Conservation (phyloP, 2,113 vertebrate species). For the Haplochromis burtoni region DNA sequence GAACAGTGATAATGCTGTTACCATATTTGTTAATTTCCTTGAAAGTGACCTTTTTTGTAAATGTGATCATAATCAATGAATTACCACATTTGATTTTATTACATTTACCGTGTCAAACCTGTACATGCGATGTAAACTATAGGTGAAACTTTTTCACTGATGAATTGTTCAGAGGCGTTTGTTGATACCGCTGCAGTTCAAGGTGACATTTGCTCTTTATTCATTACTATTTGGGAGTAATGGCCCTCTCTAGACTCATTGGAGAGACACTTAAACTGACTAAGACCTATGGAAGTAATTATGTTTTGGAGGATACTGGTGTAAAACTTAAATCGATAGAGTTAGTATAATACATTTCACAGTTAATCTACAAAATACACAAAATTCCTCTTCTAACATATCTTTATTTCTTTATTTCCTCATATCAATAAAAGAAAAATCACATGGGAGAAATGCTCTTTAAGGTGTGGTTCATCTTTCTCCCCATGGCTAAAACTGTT, state of each 20-base stretch:
- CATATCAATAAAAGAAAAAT: neutral
- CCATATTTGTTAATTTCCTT: neutral
- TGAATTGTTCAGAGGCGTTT: neutral
- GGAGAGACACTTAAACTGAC: slow-evolving; percentile 25
- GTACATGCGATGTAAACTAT: neutral
- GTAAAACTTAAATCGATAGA: neutral
- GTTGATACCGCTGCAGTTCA: slow-evolving; percentile 8
- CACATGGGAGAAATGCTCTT: neutral
- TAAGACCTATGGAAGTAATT: slow-evolving; percentile 14
- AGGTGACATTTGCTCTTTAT: slow-evolving; percentile 54
- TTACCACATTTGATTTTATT: neutral
- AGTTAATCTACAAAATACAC: neutral
- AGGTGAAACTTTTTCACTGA: neutral
- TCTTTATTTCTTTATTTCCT: neutral
- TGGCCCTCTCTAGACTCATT: slow-evolving; percentile 34
- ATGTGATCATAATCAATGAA: neutral
- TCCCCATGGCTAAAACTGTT: neutral
- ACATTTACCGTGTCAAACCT: fast-evolving
- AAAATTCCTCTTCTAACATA: neutral
- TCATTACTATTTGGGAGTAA: slow-evolving; percentile 23
- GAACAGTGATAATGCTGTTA: neutral
- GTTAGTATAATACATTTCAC: neutral
- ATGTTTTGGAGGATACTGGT: neutral
- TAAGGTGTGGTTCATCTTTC: neutral
- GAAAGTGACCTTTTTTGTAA: neutral